A percentile compares a stretch with the other conserved stretches of the same genome.
These are phyloP conservation scores for Drosophila ambigua DNA, from an alignment of 1,140 invertebrate genomes.

Conservation along the genomic window DNA sequence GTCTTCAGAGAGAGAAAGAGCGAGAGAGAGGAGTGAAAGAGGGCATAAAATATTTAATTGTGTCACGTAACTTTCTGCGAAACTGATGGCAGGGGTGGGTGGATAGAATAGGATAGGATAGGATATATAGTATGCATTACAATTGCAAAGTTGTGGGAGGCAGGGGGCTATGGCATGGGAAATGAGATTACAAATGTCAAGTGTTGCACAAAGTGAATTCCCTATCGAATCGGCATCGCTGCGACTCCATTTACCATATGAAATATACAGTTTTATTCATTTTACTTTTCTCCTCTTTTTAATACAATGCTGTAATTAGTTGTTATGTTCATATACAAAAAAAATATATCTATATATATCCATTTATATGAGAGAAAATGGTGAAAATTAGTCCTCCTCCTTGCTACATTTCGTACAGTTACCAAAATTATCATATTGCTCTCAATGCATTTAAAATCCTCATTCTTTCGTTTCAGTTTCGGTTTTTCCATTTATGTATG, in stretches of 20 bases:
- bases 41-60: constrained; percentile 81
- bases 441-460: constrained; percentile 38
- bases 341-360: constrained; percentile 1
- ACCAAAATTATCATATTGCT: constrained; percentile 37
- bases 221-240: constrained; percentile 26
- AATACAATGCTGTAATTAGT: constrained; percentile 65
- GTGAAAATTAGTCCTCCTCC: constrained; percentile 20
- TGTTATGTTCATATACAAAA: constrained; percentile 61
- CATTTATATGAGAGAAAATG: constrained; percentile 30
- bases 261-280: constrained; percentile 78
- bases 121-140: constrained; percentile 41
- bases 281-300: constrained; percentile 58
- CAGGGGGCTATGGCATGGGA: not conserved
- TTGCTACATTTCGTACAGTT: constrained; percentile 13
- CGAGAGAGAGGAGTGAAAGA: constrained; percentile 3
- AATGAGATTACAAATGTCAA: constrained; percentile 55
- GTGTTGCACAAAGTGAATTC: constrained; percentile 29
- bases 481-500: constrained; percentile 17
- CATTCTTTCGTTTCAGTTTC: constrained; percentile 15
- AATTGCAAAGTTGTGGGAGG: constrained; percentile 26
- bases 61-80: constrained; percentile 79
- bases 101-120: constrained; percentile 14
- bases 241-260: constrained; percentile 59
- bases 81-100: constrained; percentile 31
- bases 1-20: constrained; percentile 44